Percentiles rank a stretch among this genome's conserved stretches.
Conservation (phyloP, 2,888 invertebrate species). For the Cataglyphis altisquamis region DNA sequence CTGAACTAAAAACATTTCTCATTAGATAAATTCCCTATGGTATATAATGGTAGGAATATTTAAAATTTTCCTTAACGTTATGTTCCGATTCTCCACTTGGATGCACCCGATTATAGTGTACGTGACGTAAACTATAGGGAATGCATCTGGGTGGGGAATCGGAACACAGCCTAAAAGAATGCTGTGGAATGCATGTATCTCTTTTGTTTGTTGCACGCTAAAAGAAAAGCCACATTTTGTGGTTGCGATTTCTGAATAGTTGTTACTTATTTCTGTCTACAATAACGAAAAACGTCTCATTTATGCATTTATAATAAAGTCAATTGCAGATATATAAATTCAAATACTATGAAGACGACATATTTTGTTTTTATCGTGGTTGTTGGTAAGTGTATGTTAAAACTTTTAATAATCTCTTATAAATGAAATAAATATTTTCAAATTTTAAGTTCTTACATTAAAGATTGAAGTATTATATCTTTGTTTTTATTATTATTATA, state of each 20-base stretch:
- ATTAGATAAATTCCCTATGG: too few relatives aligned
- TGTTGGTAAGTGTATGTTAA: background rate
- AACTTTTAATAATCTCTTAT: background rate
- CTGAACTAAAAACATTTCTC: too few relatives aligned
- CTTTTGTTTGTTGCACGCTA: background rate
- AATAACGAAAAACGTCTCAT: background rate
- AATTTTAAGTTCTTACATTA: background rate
- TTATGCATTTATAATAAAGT: background rate
- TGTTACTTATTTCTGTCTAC: background rate
- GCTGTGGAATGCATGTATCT: too few relatives aligned
- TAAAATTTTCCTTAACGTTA: too few relatives aligned
- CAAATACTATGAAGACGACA: conserved; percentile 19
- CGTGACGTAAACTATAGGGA: too few relatives aligned
- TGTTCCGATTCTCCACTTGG: too few relatives aligned
- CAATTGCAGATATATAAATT: background rate
- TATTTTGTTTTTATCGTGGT: background rate
- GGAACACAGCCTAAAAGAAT: too few relatives aligned
- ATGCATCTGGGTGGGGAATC: too few relatives aligned
- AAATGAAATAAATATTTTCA: background rate
- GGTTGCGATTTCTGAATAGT: background rate
- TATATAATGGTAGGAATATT: too few relatives aligned
- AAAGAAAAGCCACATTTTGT: background rate
- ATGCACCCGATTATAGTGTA: too few relatives aligned
- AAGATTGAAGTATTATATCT: background rate
- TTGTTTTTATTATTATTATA: background rate